Conservation (phyloP, 2,888 invertebrate genomes). For the Archips crataeganus region DNA sequence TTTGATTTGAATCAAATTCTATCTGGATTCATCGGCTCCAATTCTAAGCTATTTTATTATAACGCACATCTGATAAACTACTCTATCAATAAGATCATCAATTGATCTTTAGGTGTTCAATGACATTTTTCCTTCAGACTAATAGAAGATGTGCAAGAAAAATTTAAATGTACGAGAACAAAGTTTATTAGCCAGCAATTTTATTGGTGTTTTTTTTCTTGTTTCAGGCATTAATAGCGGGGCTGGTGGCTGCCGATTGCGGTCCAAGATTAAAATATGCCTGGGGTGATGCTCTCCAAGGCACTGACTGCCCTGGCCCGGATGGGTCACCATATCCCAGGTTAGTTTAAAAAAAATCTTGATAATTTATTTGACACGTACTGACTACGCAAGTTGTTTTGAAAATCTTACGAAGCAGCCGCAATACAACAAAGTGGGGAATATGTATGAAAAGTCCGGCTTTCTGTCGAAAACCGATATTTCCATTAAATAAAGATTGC, state of each 20-base stretch:
- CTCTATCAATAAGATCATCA: neutral
- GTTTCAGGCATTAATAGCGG: slow-evolving; percentile 68
- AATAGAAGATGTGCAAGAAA: neutral
- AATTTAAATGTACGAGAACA: too few relatives aligned
- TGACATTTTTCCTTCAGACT: neutral
- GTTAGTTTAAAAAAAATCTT: slow-evolving; percentile 74
- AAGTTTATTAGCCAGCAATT: too few relatives aligned
- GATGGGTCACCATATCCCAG: slow-evolving; percentile 94
- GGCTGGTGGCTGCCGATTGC: slow-evolving; percentile 72
- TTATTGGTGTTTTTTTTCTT: slow-evolving; percentile 1
- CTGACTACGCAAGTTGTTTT: too few relatives aligned
- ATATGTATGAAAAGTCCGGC: too few relatives aligned
- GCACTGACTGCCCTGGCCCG: slow-evolving; percentile 93
- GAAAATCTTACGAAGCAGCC: too few relatives aligned
- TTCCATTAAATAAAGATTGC: too few relatives aligned
- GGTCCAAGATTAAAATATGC: slow-evolving; percentile 92
- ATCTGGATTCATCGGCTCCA: neutral
- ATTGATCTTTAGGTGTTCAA: neutral
- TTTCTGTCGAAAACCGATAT: too few relatives aligned
- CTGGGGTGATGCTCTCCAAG: slow-evolving; percentile 94
- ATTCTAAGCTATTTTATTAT: neutral
- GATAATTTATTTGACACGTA: too few relatives aligned
- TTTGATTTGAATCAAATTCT: slow-evolving; percentile 17
- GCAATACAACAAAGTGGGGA: too few relatives aligned
- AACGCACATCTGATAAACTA: neutral